Conservation (phyloP, 2,113 vertebrate genomes). For the Erpornis zantholeuca region DNA sequence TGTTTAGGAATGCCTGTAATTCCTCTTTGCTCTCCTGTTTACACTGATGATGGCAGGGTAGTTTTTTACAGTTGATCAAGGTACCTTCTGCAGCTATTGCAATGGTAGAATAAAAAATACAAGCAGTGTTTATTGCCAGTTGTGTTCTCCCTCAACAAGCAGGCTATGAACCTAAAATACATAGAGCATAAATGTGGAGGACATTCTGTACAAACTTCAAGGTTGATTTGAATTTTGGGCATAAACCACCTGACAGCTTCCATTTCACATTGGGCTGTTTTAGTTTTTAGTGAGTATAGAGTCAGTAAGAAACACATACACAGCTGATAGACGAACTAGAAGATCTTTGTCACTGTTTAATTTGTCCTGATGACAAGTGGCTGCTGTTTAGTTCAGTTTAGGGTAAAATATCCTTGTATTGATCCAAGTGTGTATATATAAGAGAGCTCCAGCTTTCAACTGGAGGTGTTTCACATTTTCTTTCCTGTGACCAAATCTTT, state of each 20-base stretch:
- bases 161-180: constrained; percentile 6
- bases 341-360: neutral
- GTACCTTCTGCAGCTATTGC: neutral
- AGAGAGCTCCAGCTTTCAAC: neutral
- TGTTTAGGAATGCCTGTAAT: neutral
- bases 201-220: neutral
- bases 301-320: neutral
- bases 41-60: neutral
- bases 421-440: neutral
- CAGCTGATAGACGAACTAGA: neutral
- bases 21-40: neutral
- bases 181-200: neutral
- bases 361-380: constrained; percentile 37
- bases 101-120: neutral
- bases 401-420: neutral
- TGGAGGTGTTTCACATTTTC: neutral
- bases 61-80: neutral
- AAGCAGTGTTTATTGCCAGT: neutral
- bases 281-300: neutral
- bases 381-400: neutral
- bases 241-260: constrained; percentile 1
- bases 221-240: constrained; percentile 20
- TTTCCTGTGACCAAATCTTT: neutral
- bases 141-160: neutral
- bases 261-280: neutral